Base-by-base conservation (phyloP, 2,797 vertebrate species). In the Enteromius trimaculatus region DNA sequence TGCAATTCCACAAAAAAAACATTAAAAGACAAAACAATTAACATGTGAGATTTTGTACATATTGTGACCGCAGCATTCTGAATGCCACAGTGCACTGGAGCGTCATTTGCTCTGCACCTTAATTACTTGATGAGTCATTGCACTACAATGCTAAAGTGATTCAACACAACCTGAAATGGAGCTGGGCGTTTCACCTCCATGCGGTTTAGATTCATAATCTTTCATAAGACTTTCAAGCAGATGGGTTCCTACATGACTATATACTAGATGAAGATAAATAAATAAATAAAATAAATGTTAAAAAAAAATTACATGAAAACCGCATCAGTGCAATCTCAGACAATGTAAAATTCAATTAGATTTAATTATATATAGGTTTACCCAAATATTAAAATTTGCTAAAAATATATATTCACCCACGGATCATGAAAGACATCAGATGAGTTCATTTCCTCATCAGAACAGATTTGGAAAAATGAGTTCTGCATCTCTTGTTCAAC, bases 71-170 rank as follows among this genome's bases (percentile, higher is more conserved):
- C 78, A 58, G 9, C 8, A 37, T 60, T 44, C 23, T 26, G 16
- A 39, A 42, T 19, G n/a, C 37, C 14, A 17, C 6, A 23, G 4
- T 72, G 42, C 23, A 72, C 44, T 26, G n/a, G 14, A 17, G 49
- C 0, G 0, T 21, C 3, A 53, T 51, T 51, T 70, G 14, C 26
- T 80, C 23, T 80, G n/a, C 66, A 55, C 34, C 16, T 42, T 72
- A 44, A 60, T 60, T 60, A 19, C 79, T 72, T 44, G 66, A 70
- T 80, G 79, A 81, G 51, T 71, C 53, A 72, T 31, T 60, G 51
- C 51, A 62, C 68, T 60, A n/a, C 53, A 60, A 71, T 21, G 79
- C 53, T 62, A 62, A 81, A 72, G 39, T 47, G 79, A 81, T 14
- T 47, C 17, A 34, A 23, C 5, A 7, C 9, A 37, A 75, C 42